Conservation (phyloP, 2,797 vertebrate species). For the Enteromius thamalakanensis region DNA sequence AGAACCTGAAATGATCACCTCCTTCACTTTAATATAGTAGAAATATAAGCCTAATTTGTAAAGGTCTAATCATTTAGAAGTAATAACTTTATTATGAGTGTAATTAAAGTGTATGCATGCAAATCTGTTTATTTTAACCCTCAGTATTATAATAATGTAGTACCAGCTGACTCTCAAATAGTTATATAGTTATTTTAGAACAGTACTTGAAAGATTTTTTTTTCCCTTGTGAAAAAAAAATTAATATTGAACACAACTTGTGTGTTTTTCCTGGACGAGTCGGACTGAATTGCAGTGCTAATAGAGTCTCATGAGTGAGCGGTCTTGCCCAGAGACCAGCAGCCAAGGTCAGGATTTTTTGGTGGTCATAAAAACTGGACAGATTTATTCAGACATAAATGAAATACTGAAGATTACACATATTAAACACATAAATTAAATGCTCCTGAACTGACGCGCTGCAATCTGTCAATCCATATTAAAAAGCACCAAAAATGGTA, state of each 20-base stretch:
- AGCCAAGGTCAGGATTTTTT: background rate
- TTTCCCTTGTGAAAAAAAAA: background rate
- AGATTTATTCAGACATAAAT: too few species aligned
- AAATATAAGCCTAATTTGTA: background rate
- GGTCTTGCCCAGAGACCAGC: background rate
- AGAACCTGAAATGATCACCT: background rate
- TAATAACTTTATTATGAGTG: background rate
- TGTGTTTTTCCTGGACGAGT: background rate
- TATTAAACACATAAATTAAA: too few species aligned
- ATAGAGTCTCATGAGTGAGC: background rate
- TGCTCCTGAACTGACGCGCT: too few species aligned
- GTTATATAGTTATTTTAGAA: background rate
- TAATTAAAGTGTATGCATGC: background rate
- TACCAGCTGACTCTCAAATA: background rate
- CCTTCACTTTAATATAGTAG: background rate
- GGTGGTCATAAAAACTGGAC: too few species aligned
- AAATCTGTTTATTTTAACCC: background rate
- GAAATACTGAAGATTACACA: too few species aligned
- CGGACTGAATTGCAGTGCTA: background rate
- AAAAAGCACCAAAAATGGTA: too few species aligned
- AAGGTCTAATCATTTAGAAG: too few species aligned
- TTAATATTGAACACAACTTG: background rate
- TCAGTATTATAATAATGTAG: background rate
- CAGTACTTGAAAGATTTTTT: background rate
- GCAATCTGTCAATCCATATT: too few species aligned